Conservation (phyloP, 2,888 invertebrate species). For the Cephus spinipes region DNA sequence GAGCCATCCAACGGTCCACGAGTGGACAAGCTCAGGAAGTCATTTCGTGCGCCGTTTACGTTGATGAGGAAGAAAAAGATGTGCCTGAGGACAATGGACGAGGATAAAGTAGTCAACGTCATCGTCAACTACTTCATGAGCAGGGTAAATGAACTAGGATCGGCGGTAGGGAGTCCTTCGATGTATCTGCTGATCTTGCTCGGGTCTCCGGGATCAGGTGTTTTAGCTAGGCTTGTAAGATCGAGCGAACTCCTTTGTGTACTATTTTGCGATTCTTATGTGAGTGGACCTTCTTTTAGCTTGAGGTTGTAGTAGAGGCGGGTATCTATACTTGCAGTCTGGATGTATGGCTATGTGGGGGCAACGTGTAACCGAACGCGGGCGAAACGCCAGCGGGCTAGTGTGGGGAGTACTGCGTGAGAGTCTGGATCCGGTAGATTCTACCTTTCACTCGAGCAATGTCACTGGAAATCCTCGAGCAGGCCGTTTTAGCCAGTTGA, state of each 20-base stretch:
- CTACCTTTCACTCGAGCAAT: conserved; percentile 53
- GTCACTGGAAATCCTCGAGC: conserved; percentile 45
- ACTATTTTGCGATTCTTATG: background rate
- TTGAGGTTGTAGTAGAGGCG: background rate
- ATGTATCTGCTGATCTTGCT: background rate
- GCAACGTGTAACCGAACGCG: background rate
- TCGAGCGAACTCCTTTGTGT: background rate
- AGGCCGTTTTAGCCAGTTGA: conserved; percentile 42
- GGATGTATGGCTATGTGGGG: background rate
- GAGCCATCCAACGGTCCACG: background rate
- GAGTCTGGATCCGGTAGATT: background rate
- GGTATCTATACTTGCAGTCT: background rate
- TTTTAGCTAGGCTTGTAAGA: background rate
- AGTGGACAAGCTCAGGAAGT: background rate
- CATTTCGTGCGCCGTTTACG: background rate
- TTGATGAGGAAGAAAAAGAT: conserved; percentile 38
- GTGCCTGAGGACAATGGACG: conserved; percentile 53
- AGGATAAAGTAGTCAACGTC: conserved; percentile 55
- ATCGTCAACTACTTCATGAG: conserved; percentile 59
- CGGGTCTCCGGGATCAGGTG: background rate
- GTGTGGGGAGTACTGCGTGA: background rate
- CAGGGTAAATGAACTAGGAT: conserved; percentile 49
- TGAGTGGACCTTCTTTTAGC: background rate
- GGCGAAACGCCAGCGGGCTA: background rate
- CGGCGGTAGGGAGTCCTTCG: background rate